Conservation (phyloP, 2,888 invertebrate genomes). For the Pachycephus smyrnensis region DNA sequence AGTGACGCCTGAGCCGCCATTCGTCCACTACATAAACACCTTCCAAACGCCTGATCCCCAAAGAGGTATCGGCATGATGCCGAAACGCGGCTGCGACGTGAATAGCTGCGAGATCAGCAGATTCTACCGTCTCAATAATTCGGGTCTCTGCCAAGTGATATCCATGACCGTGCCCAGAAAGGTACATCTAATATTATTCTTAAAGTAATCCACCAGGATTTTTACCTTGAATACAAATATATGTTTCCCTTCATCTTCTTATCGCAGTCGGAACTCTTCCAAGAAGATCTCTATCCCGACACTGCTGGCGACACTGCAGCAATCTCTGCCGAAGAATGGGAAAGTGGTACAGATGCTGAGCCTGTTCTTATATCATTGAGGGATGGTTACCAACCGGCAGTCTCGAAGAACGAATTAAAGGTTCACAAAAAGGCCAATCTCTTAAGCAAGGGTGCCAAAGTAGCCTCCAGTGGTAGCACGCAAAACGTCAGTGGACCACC, state of each 20-base stretch:
- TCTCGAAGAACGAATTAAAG: conserved; percentile 75
- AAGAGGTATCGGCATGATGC: conserved; percentile 97
- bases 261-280: conserved; percentile 88
- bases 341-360: conserved; percentile 88
- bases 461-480: conserved; percentile 39
- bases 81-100: conserved; percentile 96
- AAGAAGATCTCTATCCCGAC: conserved; percentile 97
- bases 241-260: conserved; percentile 18
- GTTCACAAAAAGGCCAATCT: conserved; percentile 85
- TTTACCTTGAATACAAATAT: neutral
- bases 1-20: conserved; percentile 93
- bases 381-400: conserved; percentile 78
- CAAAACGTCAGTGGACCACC: conserved; percentile 19
- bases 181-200: conserved; percentile 61
- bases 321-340: conserved; percentile 92
- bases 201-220: neutral
- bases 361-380: conserved; percentile 92
- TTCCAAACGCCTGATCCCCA: conserved; percentile 98
- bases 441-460: conserved; percentile 75
- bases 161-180: conserved; percentile 99
- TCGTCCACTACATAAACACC: conserved; percentile 96
- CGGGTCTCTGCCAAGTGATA: conserved; percentile 91
- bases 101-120: conserved; percentile 94
- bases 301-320: conserved; percentile 92
- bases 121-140: conserved; percentile 96